Percentiles rank a stretch among this genome's conserved stretches.
Conservation (phyloP, 1,140 invertebrate species). For the Drosophila kohkoa region DNA sequence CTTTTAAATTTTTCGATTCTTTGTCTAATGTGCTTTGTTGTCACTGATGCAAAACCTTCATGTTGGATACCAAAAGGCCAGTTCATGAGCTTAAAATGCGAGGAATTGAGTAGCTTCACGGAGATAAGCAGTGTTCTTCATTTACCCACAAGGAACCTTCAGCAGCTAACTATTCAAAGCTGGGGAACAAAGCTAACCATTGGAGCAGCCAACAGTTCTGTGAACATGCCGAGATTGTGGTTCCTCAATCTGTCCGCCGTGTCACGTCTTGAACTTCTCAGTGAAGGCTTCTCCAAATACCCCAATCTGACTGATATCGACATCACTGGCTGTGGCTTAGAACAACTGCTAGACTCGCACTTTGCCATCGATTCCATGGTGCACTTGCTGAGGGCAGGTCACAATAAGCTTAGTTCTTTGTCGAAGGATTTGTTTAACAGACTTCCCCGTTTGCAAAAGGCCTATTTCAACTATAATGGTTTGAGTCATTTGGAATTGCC, state of each 20-base stretch:
- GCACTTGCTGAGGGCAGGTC: conserved; percentile 65
- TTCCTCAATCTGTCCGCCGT: conserved; percentile 52
- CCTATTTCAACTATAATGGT: conserved; percentile 74
- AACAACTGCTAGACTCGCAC: conserved; percentile 38
- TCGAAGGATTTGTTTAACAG: conserved; percentile 51
- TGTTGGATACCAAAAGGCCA: conserved; percentile 15
- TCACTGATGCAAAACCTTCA: neutral
- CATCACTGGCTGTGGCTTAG: conserved; percentile 55
- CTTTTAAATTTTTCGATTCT: conserved; percentile 25
- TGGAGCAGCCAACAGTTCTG: conserved; percentile 18
- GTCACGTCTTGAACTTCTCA: conserved; percentile 42
- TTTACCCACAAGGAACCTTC: too few species aligned
- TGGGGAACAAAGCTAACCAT: conserved; percentile 42
- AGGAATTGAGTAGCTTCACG: conserved; percentile 50
- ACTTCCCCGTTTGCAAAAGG: conserved; percentile 63
- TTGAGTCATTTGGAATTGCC: conserved; percentile 55
- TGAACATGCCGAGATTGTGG: conserved; percentile 34
- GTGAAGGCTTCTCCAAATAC: conserved; percentile 57
- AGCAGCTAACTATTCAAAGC: conserved; percentile 16
- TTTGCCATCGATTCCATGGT: conserved; percentile 56
- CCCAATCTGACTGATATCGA: conserved; percentile 58
- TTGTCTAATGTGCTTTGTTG: conserved; percentile 24
- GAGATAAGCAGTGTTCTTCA: neutral
- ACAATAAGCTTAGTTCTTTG: conserved; percentile 61
- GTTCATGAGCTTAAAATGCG: conserved; percentile 54